Conservation (phyloP, 2,113 vertebrate genomes). For the Bambusicola thoracicus region DNA sequence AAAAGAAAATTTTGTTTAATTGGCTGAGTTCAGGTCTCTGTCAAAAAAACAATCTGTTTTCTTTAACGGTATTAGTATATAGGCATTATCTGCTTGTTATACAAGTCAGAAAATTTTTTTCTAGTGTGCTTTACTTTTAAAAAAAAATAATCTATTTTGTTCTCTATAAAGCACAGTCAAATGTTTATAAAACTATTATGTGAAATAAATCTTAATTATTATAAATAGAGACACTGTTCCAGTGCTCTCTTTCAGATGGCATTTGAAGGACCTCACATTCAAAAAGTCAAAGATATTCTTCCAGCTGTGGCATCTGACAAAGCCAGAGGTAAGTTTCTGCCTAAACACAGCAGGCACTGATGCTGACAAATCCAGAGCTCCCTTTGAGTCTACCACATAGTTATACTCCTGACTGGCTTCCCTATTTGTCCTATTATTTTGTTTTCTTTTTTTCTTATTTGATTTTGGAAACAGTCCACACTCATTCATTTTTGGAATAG, state of each 20-base stretch:
- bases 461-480: neutral
- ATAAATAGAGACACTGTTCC: neutral
- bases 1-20: neutral
- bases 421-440: neutral
- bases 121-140: neutral
- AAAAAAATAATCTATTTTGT: neutral
- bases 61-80: neutral
- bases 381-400: neutral
- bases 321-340: constrained; percentile 50
- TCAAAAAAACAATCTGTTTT: neutral
- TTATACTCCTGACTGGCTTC: neutral
- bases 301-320: constrained; percentile 47
- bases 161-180: neutral
- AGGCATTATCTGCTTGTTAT: neutral
- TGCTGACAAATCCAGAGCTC: constrained; percentile 18
- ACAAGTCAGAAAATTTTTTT: neutral
- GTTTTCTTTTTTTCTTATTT: neutral
- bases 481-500: neutral
- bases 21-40: neutral
- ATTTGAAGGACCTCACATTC: neutral
- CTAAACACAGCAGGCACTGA: neutral
- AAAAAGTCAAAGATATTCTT: constrained; percentile 48
- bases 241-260: neutral
- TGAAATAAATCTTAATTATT: neutral
- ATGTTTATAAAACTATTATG: neutral